phyloP scores from a whole-genome alignment of 2,113 vertebrate species.

The Carettochelys insculpta region DNA sequence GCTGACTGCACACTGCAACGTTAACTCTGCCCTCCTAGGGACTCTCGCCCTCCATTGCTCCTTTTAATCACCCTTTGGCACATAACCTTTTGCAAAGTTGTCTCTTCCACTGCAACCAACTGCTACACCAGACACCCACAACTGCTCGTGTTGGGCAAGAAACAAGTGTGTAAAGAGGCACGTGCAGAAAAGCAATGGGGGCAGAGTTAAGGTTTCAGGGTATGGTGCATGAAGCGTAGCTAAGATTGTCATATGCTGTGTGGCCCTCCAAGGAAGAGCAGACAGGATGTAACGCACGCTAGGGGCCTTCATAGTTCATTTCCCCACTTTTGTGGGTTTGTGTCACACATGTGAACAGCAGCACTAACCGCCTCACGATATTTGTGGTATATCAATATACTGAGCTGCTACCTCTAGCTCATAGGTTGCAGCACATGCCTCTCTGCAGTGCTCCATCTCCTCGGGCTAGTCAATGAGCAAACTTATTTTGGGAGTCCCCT shows the following conservation, averaged over 20 bases:
- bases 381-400: not conserved
- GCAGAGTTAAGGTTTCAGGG: fast-evolving
- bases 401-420: not conserved
- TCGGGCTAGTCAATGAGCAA: not conserved
- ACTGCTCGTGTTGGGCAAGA: not conserved
- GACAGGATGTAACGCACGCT: not conserved
- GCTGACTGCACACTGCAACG: fast-evolving
- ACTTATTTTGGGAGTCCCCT: too few species aligned
- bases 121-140: not conserved
- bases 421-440: not conserved
- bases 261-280: not conserved
- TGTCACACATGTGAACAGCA: not conserved
- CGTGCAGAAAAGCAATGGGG: fast-evolving
- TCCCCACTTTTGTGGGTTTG: not conserved
- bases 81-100: not conserved
- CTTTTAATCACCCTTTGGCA: not conserved
- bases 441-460: not conserved
- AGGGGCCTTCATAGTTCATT: not conserved
- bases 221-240: fast-evolving
- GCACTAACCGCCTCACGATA: not conserved
- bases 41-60: not conserved
- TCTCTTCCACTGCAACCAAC: not conserved
- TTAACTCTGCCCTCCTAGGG: not conserved
- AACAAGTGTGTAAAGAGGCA: fast-evolving
- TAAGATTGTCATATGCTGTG: not conserved